These are phyloP conservation scores for Carabus problematicus DNA, from an alignment of 2,888 invertebrate species.

Conservation along the genomic window DNA sequence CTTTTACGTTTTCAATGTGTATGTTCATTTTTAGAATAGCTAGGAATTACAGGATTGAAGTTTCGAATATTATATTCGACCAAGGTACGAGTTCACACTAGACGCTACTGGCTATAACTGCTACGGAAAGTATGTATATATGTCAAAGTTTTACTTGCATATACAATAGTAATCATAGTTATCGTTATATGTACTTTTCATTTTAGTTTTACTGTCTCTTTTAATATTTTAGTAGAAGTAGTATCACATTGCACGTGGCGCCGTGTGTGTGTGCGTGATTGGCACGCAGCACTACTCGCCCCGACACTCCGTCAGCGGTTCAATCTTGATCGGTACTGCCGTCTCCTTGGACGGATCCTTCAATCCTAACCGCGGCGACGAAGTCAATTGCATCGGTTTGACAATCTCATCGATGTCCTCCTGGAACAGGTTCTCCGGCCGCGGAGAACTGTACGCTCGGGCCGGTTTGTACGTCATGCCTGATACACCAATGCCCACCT, in stretches of 20 bases:
- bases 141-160: background rate
- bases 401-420: constrained; percentile 70
- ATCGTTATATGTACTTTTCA: constrained; percentile 4
- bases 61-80: constrained; percentile 37
- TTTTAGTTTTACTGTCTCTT: constrained; percentile 14
- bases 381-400: constrained; percentile 65
- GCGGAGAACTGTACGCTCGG: constrained; percentile 67
- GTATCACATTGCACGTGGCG: constrained; percentile 29
- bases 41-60: constrained; percentile 31
- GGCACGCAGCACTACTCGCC: constrained; percentile 62
- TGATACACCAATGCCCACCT: constrained; percentile 66
- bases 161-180: constrained; percentile 8
- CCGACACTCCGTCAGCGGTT: constrained; percentile 70
- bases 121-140: background rate
- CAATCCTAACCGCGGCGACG: constrained; percentile 46
- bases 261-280: background rate
- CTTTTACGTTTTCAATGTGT: constrained; percentile 11
- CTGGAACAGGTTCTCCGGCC: constrained; percentile 68
- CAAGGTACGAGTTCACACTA: constrained; percentile 38
- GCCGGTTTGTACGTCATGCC: constrained; percentile 72
- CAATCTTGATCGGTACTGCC: constrained; percentile 72
- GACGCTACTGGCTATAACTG: constrained; percentile 21
- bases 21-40: constrained; percentile 12
- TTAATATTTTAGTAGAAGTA: constrained; percentile 30
- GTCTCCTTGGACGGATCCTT: constrained; percentile 15